Conservation (phyloP, 2,113 vertebrate genomes). For the Balaeniceps rex region DNA sequence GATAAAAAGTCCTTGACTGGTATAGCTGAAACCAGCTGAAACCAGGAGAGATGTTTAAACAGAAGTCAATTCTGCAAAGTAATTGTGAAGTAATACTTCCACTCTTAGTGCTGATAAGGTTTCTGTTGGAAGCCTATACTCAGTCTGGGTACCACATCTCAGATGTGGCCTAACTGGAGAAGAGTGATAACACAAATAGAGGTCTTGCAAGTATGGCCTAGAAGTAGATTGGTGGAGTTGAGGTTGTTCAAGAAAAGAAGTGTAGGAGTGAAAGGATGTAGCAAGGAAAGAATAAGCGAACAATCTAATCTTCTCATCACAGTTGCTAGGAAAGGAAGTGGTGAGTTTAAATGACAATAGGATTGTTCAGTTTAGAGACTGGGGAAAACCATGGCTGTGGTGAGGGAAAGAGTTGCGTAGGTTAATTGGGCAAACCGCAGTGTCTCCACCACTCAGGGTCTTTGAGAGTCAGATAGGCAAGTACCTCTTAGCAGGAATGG, state of each 20-base stretch:
- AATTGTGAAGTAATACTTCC: neutral
- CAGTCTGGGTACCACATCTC: neutral
- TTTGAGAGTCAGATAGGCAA: neutral
- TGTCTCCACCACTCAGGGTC: neutral
- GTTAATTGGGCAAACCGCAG: neutral
- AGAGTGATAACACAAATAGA: neutral
- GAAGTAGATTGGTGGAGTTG: neutral
- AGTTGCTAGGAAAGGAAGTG: neutral
- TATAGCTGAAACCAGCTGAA: no score
- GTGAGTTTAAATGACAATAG: neutral
- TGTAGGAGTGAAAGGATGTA: neutral
- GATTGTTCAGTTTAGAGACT: neutral
- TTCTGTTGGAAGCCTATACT: neutral
- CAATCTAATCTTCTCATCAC: neutral
- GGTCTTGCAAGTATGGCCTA: neutral
- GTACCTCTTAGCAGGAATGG: neutral
- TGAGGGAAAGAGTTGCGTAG: neutral
- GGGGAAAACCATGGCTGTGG: neutral
- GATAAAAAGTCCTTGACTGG: no score
- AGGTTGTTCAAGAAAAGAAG: neutral
- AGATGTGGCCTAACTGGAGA: neutral
- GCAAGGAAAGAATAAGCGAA: neutral
- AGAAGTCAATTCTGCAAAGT: neutral
- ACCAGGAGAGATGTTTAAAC: no score
- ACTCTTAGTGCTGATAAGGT: neutral